phyloP scores from a whole-genome alignment of 23 tunicate species.

The Phallusia fumigata region DNA sequence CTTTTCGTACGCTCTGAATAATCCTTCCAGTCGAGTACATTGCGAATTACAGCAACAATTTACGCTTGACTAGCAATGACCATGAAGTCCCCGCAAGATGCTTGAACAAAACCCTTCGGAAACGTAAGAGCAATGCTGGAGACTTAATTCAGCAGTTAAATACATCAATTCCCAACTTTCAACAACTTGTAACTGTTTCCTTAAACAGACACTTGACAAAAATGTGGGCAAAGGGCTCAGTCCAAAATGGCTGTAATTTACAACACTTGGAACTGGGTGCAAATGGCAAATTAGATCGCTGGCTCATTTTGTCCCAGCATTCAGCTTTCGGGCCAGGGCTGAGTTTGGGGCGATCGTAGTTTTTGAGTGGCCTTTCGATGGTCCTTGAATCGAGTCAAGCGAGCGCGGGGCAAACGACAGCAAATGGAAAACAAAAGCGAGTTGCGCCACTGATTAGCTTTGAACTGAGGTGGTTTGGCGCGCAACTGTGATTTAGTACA shows the following conservation, averaged over 20 bases:
- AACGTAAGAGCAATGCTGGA: neutral
- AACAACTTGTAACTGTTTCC: constrained; percentile 3
- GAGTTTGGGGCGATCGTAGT: neutral
- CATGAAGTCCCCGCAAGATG: too few relatives aligned
- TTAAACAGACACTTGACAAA: constrained; percentile 2
- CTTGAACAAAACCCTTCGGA: too few relatives aligned
- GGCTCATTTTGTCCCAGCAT: neutral
- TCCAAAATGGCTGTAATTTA: neutral
- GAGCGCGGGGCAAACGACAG: neutral
- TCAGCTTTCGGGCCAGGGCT: neutral
- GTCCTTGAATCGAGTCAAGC: neutral
- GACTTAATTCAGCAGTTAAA: neutral
- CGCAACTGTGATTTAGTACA: too few relatives aligned
- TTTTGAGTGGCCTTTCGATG: neutral
- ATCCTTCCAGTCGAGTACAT: too few relatives aligned
- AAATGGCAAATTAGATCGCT: neutral
- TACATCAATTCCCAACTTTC: neutral
- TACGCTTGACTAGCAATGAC: too few relatives aligned
- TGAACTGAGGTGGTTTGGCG: neutral
- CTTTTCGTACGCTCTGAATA: too few relatives aligned
- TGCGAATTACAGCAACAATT: too few relatives aligned
- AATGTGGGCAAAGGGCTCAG: neutral
- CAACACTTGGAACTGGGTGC: too few relatives aligned
- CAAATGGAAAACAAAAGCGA: constrained; percentile 7
- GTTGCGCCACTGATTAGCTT: neutral